Evolutionary conservation across 1,140 invertebrate genomes (phyloP), one percentile per base, ranked within the genome.

Genomic region (Limonius californicus): DNA sequence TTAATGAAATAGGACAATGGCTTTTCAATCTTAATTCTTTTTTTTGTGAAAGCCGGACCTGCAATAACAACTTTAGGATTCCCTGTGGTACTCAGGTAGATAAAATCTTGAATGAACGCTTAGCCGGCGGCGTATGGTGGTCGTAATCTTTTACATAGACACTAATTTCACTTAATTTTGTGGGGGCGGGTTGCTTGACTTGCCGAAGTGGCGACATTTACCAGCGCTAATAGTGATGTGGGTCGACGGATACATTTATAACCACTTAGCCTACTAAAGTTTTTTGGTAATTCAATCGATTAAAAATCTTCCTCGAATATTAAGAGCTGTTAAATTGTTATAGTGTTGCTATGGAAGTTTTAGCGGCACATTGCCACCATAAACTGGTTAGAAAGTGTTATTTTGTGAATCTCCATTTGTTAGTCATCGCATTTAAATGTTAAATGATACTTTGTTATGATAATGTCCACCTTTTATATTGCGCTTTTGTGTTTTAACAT

Each of bases 81-180:
- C 8, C 8, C 35, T 12, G 2, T 27, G 8, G n/a, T 39, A 12
- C 35, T 39, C 45, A 50, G 45, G 45, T 50, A 50, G 45, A 50
- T 50, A 50, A 50, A 50, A 50, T 50, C 45, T 50, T 50, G 45
- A 50, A 50, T 50, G 45, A 50, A 50, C 14, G 7, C 16, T 18
- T 50, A 14, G 16, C 45, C 45, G n/a, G 20, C 16, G 45, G 45
- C 20, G 20, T 3, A 50, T 50, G 45, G 16, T 19, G 45, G 45
- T 50, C 45, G 16, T 50, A 50, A 50, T 50, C 45, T 50, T 50
- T 50, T 50, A 50, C 45, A 50, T 50, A 21, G 45, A 50, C 45
- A 50, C 45, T 50, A 50, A 50, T 50, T 50, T 50, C 20, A 50
- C 20, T 50, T 50, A 50, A 50, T 50, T 50, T 50, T 50, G 45